Base-by-base conservation (phyloP, 2,113 vertebrate species). In the Oreochromis tanganicae region DNA sequence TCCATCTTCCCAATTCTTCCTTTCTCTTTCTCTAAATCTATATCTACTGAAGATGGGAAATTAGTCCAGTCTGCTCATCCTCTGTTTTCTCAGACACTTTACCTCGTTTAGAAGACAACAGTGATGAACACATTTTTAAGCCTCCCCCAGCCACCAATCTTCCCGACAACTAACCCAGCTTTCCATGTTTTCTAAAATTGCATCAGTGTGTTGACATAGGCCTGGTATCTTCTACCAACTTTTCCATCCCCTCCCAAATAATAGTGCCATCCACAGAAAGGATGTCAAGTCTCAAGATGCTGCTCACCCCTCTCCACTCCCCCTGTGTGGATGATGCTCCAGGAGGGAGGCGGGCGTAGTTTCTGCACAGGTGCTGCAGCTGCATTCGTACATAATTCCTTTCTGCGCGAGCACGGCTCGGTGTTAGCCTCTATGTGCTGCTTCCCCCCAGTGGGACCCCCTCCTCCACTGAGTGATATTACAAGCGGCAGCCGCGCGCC, bases 391-490 rank as follows among this genome's bases (percentile, higher is more conserved):
- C 94, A 89, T 91, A 90, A 94, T 95, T 95, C 95, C 94, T 96
- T 87, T 95, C 94, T 91, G 93, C 91, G 88, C 80, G 75, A 86
- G 87, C 84, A 80, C 66, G 83, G 92, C 94, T 91, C 89, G 19
- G 92, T 36, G 93, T 92, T 95, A 95, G 94, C 94, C 94, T 90
- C 92, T 94, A 82, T 89, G 93, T 87, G 92, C 93, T 89, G 93
- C 87, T 85, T 82, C 85, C 90, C 93, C 95, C 96, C 95, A 54
- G 63, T 81, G 95, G 95, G 96, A 96, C 92, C 94, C 68, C 88
- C 93, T 92, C 92, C 92, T 96, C 93, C 92, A 91, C 91, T 97
- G 96, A 97, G 94, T 92, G 93, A 96, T 97, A 97, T 97, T 96
- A 95, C 94, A 93, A 94, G 94, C 91, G 96, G 96, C 96, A 97